Base-by-base conservation (phyloP, 2,113 vertebrate genomes). In the Pterophyllum scalare region DNA sequence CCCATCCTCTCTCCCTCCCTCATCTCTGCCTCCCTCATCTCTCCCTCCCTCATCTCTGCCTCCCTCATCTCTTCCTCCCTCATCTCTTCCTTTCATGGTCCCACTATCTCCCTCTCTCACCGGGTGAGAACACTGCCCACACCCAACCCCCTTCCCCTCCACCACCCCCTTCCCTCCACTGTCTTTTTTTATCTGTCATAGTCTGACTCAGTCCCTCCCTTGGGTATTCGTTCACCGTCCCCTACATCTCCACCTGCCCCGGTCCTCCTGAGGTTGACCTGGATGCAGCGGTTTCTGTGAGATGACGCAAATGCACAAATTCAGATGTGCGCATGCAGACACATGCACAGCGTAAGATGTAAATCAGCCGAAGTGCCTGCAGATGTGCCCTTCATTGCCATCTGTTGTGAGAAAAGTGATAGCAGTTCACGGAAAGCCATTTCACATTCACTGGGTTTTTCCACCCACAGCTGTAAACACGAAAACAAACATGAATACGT, bases 311-410 rank as follows among this genome's bases (percentile, higher is more conserved):
- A 75, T 57, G 24, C 61, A 64, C 24, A 79, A 58, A 59, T 49
- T 46, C 19, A 60, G 8, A 74, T 5, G 3, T 2, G 2, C 4
- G 24, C 52, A 77, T 4, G 24, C 20, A 22, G 14, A 38, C 59
- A 58, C 61, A 59, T 62, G 28, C 31, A 62, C 12, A 8, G 13
- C 1, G 43, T 20, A 31, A 58, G 38, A 67, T 64, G 61, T 83
- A 90, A 87, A 88, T 89, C 83, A 91, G 82, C 86, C 83, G 79
- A 91, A 88, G 76, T 79, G 87, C 80, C 82, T 78, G 86, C 93
- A 94, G 89, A 93, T 92, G 86, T 92, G 87, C 82, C 89, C 88
- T 86, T 85, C 84, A 40, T 60, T 86, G 52, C 90, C 91, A 94
- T 94, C 90, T 93, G 91, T 84, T 86, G 82, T 75, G 31, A 64